Percentiles rank a stretch among this genome's conserved stretches.
These are phyloP conservation scores for Petromus typicus DNA, from an alignment of 2,113 vertebrate genomes.

Conservation along the genomic window DNA sequence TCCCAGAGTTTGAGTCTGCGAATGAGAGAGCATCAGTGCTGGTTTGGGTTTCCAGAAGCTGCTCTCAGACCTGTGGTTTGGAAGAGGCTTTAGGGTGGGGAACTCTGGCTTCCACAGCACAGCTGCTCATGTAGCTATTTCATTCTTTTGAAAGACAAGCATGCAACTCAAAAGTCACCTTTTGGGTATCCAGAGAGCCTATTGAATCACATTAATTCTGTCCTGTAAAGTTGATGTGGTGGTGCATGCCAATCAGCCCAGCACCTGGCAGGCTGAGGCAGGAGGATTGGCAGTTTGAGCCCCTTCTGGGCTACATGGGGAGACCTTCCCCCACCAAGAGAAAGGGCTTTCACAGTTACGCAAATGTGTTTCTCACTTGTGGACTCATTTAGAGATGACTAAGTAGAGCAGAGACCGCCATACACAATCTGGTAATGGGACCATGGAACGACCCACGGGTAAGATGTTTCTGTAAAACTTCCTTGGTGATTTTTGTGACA, in stretches of 20 bases:
- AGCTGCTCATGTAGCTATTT: not conserved
- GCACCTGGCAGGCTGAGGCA: not conserved
- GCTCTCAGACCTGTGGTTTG: not conserved
- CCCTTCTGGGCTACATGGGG: not conserved
- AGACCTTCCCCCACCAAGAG: not conserved
- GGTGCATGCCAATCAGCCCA: not conserved
- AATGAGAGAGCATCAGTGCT: not conserved
- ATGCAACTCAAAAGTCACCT: fast-evolving
- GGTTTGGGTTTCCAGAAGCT: not conserved
- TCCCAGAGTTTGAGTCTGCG: not conserved
- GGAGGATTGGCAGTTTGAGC: not conserved
- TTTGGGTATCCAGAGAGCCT: not conserved
- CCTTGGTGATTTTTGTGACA: fast-evolving
- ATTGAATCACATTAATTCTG: not conserved
- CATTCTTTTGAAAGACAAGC: not conserved
- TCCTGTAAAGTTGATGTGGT: not conserved
- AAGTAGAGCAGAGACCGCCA: not conserved
- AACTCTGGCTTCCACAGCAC: not conserved
- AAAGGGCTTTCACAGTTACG: not conserved
- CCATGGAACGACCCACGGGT: too few relatives aligned
- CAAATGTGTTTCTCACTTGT: not conserved
- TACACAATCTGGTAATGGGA: not conserved
- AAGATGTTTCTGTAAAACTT: not conserved
- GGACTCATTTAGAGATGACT: not conserved
- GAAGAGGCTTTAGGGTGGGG: not conserved